A percentile compares a stretch with the other conserved stretches of the same genome.
Conservation (phyloP, 1,140 invertebrate genomes). For the Pentalonia nigronervosa region DNA sequence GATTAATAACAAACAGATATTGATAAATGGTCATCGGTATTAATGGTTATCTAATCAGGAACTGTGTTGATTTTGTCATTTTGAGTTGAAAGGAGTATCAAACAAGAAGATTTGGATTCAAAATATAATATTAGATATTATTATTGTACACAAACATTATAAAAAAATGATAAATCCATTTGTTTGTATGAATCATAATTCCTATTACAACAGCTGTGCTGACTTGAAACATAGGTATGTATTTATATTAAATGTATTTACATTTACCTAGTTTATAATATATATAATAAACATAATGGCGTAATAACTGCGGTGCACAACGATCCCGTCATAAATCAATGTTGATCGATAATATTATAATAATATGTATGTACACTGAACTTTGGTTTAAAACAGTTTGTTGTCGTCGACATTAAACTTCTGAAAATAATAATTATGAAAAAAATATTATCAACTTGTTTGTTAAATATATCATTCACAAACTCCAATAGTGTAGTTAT, state of each 20-base stretch:
- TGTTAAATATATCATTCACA: not conserved
- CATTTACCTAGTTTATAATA: not conserved
- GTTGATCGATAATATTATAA: not conserved
- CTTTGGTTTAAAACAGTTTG: not conserved
- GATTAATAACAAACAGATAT: not conserved
- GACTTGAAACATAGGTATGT: not conserved
- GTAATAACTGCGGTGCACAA: not conserved
- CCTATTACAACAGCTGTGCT: not conserved
- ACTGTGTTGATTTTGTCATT: not conserved
- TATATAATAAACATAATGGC: conserved; percentile 9
- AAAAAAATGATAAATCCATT: not conserved
- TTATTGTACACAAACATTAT: not conserved
- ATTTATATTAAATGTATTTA: not conserved
- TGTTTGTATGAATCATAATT: not conserved
- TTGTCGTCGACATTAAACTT: conserved; percentile 17
- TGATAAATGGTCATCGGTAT: not conserved
- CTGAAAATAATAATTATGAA: not conserved
- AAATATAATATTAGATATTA: not conserved
- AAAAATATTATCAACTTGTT: not conserved
- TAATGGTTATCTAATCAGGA: not conserved
- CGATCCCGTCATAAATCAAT: not conserved
- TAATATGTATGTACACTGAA: not conserved
- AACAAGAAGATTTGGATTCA: not conserved
- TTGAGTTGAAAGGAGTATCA: not conserved
- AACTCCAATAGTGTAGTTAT: not conserved